Evolutionary conservation across 2,888 invertebrate genomes (phyloP).

Genomic region (Lepidonotus clava): DNA sequence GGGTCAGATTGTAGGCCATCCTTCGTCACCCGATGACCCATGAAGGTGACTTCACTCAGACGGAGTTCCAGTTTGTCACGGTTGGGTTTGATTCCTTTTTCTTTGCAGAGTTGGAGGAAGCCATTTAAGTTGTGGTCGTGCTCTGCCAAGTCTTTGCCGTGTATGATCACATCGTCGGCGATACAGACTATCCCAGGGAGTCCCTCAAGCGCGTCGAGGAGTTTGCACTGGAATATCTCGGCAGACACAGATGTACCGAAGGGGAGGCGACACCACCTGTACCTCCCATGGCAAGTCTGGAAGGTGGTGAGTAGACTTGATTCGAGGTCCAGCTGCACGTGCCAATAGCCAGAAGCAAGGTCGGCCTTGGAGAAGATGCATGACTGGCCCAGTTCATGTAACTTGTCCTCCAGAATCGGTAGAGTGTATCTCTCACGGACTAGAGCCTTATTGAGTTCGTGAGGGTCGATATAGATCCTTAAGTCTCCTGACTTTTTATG

Average conservation of each 20-base stretch:
- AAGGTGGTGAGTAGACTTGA: conserved; percentile 63
- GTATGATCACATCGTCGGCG: conserved; percentile 62
- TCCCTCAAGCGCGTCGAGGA: conserved; percentile 59
- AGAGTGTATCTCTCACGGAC: conserved; percentile 61
- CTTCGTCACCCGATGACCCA: conserved; percentile 60
- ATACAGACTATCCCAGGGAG: conserved; percentile 62
- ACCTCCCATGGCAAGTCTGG: conserved; percentile 61
- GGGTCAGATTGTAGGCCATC: conserved; percentile 61
- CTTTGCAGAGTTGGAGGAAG: conserved; percentile 61
- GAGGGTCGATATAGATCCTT: conserved; percentile 65
- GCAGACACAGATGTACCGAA: conserved; percentile 62
- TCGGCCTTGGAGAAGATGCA: conserved; percentile 63
- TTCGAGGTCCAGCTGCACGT: conserved; percentile 60
- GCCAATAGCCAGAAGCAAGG: conserved; percentile 62
- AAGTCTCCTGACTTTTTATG: conserved; percentile 62
- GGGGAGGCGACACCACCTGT: conserved; percentile 62
- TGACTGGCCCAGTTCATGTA: conserved; percentile 61
- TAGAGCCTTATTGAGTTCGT: conserved; percentile 63
- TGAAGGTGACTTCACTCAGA: conserved; percentile 14
- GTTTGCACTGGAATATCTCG: conserved; percentile 64
- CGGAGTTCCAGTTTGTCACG: not conserved
- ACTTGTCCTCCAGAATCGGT: conserved; percentile 64
- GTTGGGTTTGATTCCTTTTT: conserved; percentile 61
- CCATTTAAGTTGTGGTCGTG: conserved; percentile 58
- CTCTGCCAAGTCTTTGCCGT: conserved; percentile 56